Evolutionary conservation across 2,113 vertebrate species (phyloP).

Genomic region (Brachyistius frenatus): DNA sequence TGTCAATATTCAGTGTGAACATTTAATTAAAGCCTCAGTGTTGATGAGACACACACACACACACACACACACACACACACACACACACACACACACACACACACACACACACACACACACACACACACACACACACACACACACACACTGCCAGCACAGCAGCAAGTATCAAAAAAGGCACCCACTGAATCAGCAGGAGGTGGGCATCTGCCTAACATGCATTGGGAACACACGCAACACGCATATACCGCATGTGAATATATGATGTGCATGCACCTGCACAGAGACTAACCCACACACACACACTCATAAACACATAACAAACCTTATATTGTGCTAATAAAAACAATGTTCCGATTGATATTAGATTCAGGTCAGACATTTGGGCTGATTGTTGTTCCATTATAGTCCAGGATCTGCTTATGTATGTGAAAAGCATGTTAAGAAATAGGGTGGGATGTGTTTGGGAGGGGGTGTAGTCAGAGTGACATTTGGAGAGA

Average conservation of each 20-base stretch:
- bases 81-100: slow-evolving; percentile 41
- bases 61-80: slow-evolving; percentile 44
- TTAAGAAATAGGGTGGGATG: background rate
- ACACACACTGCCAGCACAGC: slow-evolving; percentile 51
- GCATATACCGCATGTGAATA: slow-evolving; percentile 36
- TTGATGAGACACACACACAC: slow-evolving; percentile 58
- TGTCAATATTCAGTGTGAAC: slow-evolving; percentile 74
- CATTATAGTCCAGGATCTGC: slow-evolving; percentile 21
- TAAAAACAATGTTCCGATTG: slow-evolving; percentile 41
- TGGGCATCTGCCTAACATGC: slow-evolving; percentile 37
- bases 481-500: slow-evolving; percentile 72
- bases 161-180: slow-evolving; percentile 44
- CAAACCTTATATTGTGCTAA: background rate
- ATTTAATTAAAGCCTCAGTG: slow-evolving; percentile 76
- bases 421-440: slow-evolving; percentile 2
- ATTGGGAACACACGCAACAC: slow-evolving; percentile 8
- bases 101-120: slow-evolving; percentile 35
- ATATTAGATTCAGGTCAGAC: slow-evolving; percentile 71
- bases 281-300: slow-evolving; percentile 18
- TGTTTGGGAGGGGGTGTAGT: slow-evolving; percentile 11
- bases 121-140: slow-evolving; percentile 35
- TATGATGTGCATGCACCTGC: slow-evolving; percentile 6
- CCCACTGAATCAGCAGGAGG: slow-evolving; percentile 58
- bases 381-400: slow-evolving; percentile 64
- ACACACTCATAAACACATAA: slow-evolving; percentile 4